Conservation (phyloP, 2,797 vertebrate species). For the Mus caroli region DNA sequence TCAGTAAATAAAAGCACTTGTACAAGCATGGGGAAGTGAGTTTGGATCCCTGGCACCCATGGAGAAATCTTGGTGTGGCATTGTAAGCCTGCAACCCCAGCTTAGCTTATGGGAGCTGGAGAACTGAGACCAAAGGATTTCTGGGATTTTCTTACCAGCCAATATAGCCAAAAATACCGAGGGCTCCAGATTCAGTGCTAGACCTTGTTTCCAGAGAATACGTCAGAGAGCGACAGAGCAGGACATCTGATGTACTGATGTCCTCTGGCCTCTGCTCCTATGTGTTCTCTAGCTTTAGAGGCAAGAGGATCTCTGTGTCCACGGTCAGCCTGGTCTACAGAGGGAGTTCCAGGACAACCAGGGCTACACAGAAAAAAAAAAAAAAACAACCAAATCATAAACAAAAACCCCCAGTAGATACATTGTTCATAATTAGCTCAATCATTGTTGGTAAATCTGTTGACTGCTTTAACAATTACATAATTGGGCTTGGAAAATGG, state of each 20-base stretch:
- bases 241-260: neutral
- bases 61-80: neutral
- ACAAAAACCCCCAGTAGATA: neutral
- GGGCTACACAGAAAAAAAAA: neutral
- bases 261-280: neutral
- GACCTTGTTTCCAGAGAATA: neutral
- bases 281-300: neutral
- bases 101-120: neutral
- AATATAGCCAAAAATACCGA: too few relatives aligned
- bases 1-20: neutral
- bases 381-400: neutral
- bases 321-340: neutral
- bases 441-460: neutral
- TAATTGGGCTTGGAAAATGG: neutral
- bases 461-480: neutral
- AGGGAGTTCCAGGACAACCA: neutral
- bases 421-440: slow-evolving; percentile 7
- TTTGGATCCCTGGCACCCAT: neutral
- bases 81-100: too few relatives aligned
- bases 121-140: neutral
- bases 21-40: neutral
- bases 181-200: neutral
- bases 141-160: neutral
- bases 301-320: neutral
- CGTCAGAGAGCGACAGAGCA: neutral